phyloP scores from a whole-genome alignment of 2,113 vertebrate species.

The Perca fluviatilis region DNA sequence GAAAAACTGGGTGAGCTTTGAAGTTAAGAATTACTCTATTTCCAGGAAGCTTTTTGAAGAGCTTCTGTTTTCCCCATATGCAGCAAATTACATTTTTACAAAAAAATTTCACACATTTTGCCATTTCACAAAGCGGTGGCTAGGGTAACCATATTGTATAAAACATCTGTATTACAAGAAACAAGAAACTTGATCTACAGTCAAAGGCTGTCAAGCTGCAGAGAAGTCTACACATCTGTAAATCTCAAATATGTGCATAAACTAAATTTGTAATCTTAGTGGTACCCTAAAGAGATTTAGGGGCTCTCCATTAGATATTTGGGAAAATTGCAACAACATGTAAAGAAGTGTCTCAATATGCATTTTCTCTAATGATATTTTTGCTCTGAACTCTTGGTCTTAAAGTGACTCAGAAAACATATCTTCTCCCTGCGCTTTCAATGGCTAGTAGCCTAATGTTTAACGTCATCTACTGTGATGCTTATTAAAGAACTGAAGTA shows the following conservation, averaged over 20 bases:
- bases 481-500: neutral
- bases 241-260: neutral
- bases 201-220: neutral
- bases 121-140: neutral
- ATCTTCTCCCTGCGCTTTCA: neutral
- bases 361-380: neutral
- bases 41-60: neutral
- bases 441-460: neutral
- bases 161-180: neutral
- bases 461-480: neutral
- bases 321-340: neutral
- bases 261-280: neutral
- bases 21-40: neutral
- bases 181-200: neutral
- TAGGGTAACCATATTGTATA: neutral
- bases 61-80: neutral
- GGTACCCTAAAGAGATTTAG: neutral
- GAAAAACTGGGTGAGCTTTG: neutral
- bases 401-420: neutral
- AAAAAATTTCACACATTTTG: neutral
- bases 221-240: neutral
- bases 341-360: neutral
- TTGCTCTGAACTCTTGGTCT: neutral
- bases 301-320: too few relatives aligned
- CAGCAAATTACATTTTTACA: neutral